A percentile compares a stretch with the other conserved stretches of the same genome.
These are phyloP conservation scores for Catostylus mosaicus DNA, from an alignment of 30 jellyfish, hydroid and myxozoan genomes.

Conservation along the genomic window DNA sequence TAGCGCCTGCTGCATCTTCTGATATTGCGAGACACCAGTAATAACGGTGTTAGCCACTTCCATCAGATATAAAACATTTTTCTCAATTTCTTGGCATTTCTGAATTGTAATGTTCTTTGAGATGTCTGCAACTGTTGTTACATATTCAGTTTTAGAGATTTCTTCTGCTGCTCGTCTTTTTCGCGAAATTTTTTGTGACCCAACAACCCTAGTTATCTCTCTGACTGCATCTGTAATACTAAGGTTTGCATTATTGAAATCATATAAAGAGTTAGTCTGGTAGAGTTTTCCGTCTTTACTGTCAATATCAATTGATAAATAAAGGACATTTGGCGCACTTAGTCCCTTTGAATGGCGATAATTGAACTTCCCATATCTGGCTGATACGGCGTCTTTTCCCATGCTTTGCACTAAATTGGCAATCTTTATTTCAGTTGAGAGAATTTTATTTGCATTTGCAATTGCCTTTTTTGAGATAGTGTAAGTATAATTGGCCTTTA, in stretches of 20 bases:
- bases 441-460: conserved; percentile 25
- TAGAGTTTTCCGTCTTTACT: conserved; percentile 12
- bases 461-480: conserved; percentile 7
- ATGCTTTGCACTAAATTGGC: background rate
- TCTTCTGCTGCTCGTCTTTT: conserved; percentile 26
- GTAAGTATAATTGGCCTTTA: conserved; percentile 27
- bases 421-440: conserved; percentile 34
- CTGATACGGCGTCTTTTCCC: conserved; percentile 18
- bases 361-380: conserved; percentile 22
- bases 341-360: conserved; percentile 13
- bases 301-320: conserved; percentile 26
- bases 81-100: conserved; percentile 27
- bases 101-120: conserved; percentile 13
- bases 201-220: conserved; percentile 1
- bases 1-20: conserved; percentile 3
- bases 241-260: conserved; percentile 10
- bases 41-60: conserved; percentile 6
- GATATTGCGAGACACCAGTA: background rate
- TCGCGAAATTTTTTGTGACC: background rate
- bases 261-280: conserved; percentile 4
- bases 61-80: conserved; percentile 3
- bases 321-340: conserved; percentile 30
- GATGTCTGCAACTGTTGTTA: conserved; percentile 20
- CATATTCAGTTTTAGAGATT: background rate
- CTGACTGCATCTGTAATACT: conserved; percentile 42